Base-by-base conservation (phyloP, 2,888 invertebrate genomes). In the Torymus texanus region DNA sequence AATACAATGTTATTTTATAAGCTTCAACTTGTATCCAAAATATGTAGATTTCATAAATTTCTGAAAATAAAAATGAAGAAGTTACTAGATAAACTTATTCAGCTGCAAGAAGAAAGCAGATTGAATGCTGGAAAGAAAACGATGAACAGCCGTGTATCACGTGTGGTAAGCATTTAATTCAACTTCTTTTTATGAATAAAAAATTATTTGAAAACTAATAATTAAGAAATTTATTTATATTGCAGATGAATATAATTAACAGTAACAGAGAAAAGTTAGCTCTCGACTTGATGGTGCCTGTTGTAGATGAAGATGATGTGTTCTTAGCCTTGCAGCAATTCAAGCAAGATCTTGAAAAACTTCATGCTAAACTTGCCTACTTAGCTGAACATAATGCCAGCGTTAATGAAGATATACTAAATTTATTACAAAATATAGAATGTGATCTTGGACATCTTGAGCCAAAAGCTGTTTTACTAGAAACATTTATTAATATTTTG, bases 1-100 rank as follows among this genome's bases (percentile, higher is more conserved):
- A 97, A 97, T 88, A 95, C 95, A 84, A 93, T 95, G 21, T 63
- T 63, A 29, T 63, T 63, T 56, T 73, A 73, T 41, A 73, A 73
- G 16, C 55, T 63, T 13, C 18, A 73, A 41, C 63, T 63, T 11
- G 63, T 73, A 55, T 51, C 55, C 21, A 73, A 73, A 56, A 62
- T 73, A 62, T 62, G 62, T 55, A 62, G 13, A 18, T 62, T 72
- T 62, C 55, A 72, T 62, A 24, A 51, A 11, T 62, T 72, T 62
- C 13, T 72, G 8, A 68, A 68, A 68, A 29, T 56, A 67, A 41
- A 41, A 41, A 67, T 67, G 66, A 67, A 67, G 55, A 67, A 24
- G 24, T 55, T 67, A 55, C 66, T 67, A 1, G 66, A 67, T 24
- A 67, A 67, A 55, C 53, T 67, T 55, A 67, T 67, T 55, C 66